These are phyloP conservation scores for Epistrophe eligans DNA, from an alignment of 2,888 invertebrate species.

Conservation along the genomic window DNA sequence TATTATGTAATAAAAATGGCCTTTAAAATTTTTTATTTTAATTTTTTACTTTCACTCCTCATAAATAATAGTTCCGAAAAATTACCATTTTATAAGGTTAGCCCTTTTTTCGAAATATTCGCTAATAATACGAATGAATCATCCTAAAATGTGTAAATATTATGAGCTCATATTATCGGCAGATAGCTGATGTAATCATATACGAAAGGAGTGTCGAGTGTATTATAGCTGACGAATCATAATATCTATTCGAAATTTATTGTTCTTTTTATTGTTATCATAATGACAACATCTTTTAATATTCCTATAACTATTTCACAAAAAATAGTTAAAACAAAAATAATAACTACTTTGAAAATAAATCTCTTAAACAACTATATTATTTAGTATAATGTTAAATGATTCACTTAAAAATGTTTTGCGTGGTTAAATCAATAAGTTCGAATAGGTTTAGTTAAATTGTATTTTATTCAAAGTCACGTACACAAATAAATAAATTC, in stretches of 20 bases:
- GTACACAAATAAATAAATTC: neutral
- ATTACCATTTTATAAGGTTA: neutral
- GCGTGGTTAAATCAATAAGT: neutral
- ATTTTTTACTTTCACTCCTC: neutral
- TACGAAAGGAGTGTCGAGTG: slow-evolving; percentile 13
- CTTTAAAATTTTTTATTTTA: too few species aligned
- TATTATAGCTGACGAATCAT: slow-evolving; percentile 16
- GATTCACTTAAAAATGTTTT: neutral
- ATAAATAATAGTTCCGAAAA: neutral
- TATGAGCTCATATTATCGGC: slow-evolving; percentile 32
- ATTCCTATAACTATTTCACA: neutral
- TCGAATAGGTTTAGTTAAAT: neutral
- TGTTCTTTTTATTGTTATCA: neutral
- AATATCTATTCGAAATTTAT: neutral
- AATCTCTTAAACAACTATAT: neutral
- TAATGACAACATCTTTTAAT: neutral
- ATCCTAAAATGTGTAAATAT: slow-evolving; percentile 2
- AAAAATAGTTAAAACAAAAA: neutral
- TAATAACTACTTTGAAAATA: neutral
- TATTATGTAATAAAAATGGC: too few species aligned
- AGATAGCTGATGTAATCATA: slow-evolving; percentile 33
- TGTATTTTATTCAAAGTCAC: slow-evolving; percentile 11
- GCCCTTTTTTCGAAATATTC: slow-evolving; percentile 1
- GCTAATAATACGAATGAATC: slow-evolving; percentile 13
- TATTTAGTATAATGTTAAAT: neutral